Evolutionary conservation across 2,113 vertebrate genomes (phyloP).

Genomic region (Tricholaema leucomelas): DNA sequence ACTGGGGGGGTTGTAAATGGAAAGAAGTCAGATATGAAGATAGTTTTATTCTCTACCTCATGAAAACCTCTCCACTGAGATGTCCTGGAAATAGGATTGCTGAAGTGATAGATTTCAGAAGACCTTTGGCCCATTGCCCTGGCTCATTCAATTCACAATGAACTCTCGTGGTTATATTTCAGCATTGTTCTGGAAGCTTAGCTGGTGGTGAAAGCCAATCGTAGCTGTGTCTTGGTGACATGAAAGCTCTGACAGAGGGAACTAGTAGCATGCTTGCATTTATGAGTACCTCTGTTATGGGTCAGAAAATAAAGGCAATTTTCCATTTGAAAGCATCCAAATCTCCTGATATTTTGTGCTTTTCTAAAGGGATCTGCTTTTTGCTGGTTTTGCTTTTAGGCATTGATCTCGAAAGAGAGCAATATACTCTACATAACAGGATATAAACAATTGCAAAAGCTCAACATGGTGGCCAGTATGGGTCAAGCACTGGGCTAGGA

Average conservation of each 20-base stretch:
- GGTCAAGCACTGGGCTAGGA: neutral
- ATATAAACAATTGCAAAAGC: neutral
- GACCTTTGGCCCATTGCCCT: neutral
- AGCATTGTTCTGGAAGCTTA: neutral
- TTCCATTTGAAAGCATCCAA: neutral
- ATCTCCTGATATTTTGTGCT: neutral
- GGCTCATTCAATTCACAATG: neutral
- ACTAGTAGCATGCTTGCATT: neutral
- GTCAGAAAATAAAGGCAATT: neutral
- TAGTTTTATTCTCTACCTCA: neutral
- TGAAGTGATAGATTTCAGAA: neutral
- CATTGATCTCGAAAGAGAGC: neutral
- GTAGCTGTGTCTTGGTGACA: neutral
- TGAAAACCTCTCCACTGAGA: neutral
- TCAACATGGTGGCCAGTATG: neutral
- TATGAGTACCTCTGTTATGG: neutral
- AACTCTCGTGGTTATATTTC: neutral
- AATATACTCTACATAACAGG: neutral
- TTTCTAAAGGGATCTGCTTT: neutral
- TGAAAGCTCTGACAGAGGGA: neutral
- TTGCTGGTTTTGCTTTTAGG: neutral
- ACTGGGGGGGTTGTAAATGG: fast-evolving
- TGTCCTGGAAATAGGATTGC: neutral
- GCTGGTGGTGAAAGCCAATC: neutral
- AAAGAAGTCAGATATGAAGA: neutral